Conservation (phyloP, 2,113 vertebrate species). For the Cardinalis cardinalis region DNA sequence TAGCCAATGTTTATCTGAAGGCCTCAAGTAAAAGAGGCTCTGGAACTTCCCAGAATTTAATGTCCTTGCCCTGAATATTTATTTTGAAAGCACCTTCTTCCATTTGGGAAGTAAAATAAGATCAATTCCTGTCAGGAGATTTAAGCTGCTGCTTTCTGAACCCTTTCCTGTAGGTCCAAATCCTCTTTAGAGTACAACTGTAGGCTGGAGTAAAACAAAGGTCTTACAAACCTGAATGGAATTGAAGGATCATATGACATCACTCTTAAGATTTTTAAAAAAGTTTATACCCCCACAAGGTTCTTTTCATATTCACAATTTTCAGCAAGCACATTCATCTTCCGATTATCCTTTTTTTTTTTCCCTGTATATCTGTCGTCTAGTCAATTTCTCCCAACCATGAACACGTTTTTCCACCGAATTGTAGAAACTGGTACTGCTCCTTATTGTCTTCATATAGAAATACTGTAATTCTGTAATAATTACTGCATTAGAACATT, state of each 20-base stretch:
- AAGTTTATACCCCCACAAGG: not conserved
- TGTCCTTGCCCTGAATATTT: not conserved
- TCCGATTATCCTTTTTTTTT: accelerated
- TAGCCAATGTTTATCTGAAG: not conserved
- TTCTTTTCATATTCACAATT: not conserved
- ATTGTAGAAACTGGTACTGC: not conserved
- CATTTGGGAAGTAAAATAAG: not conserved
- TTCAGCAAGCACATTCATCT: not conserved
- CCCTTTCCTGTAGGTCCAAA: not conserved
- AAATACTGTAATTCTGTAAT: not conserved
- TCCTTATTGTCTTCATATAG: not conserved
- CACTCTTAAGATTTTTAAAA: too few species aligned
- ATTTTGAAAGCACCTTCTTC: not conserved
- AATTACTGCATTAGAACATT: not conserved
- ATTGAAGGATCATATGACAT: not conserved
- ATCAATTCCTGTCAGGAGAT: not conserved
- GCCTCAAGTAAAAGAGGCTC: not conserved
- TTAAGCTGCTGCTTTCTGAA: not conserved
- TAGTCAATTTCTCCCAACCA: not conserved
- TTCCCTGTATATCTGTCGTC: not conserved
- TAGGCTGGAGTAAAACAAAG: not conserved
- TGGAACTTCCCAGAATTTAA: not conserved
- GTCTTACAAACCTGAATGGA: not conserved
- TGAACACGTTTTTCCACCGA: not conserved
- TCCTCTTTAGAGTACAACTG: not conserved